Percentiles rank a stretch among this genome's conserved stretches.
Conservation (phyloP, 2,888 invertebrate genomes). For the Linnaemya tessellans region DNA sequence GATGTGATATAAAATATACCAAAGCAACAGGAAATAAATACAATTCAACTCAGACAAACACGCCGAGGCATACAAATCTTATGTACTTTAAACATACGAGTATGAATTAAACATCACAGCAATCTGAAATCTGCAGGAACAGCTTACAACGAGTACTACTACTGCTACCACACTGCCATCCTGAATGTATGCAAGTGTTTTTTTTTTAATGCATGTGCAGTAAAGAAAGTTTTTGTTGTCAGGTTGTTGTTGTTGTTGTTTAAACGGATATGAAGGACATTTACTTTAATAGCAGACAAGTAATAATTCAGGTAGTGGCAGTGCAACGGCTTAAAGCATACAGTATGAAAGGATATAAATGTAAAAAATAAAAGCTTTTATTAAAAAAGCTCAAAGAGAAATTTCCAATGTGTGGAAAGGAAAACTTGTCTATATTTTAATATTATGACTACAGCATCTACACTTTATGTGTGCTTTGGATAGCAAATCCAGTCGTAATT, state of each 20-base stretch:
- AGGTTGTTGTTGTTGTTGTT: conserved; percentile 18
- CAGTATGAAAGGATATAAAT: neutral
- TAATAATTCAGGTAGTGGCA: conserved; percentile 16
- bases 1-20: conserved; percentile 57
- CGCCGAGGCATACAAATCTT: conserved; percentile 17
- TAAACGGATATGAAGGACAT: conserved; percentile 51
- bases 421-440: neutral
- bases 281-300: conserved; percentile 35
- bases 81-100: conserved; percentile 28
- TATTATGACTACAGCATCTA: neutral
- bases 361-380: neutral
- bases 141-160: neutral
- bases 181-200: neutral
- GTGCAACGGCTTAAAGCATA: neutral
- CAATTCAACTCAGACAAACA: conserved; percentile 25
- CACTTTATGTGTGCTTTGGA: too few relatives aligned
- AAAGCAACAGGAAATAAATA: conserved; percentile 67
- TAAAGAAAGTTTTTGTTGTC: too few relatives aligned
- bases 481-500: too few relatives aligned
- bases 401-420: neutral
- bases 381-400: neutral
- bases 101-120: conserved; percentile 26
- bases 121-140: conserved; percentile 14
- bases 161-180: neutral
- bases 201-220: too few relatives aligned